Conservation (phyloP, 2,888 invertebrate genomes). For the Caenorhabditis panamensis region DNA sequence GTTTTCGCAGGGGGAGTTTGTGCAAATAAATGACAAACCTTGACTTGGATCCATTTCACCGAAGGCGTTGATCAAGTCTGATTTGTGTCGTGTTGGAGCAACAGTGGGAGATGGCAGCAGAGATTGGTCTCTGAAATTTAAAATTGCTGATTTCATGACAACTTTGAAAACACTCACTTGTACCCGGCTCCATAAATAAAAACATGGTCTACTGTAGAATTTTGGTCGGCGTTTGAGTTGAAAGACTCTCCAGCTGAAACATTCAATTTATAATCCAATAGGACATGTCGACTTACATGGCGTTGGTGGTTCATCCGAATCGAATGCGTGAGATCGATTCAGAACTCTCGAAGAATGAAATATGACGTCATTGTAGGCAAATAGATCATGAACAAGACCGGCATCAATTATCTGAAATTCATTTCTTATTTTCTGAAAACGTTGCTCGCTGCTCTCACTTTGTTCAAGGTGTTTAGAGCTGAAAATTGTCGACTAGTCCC, state of each 20-base stretch:
- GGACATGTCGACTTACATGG: slow-evolving; percentile 51
- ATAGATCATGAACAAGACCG: slow-evolving; percentile 83
- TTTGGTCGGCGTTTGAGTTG: slow-evolving; percentile 72
- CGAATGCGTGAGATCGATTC: slow-evolving; percentile 76
- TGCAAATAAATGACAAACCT: slow-evolving; percentile 58
- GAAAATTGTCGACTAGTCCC: slow-evolving; percentile 85
- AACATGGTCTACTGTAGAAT: slow-evolving; percentile 75
- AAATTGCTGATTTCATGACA: no score
- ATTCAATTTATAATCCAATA: not conserved
- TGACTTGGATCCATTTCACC: slow-evolving; percentile 78
- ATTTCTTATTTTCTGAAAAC: no score
- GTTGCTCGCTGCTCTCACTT: no score
- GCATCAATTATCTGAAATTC: slow-evolving; percentile 83
- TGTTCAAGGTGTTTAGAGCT: slow-evolving; percentile 85
- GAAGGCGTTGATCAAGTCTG: slow-evolving; percentile 76
- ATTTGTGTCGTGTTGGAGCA: slow-evolving; percentile 68
- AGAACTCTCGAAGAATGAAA: slow-evolving; percentile 80
- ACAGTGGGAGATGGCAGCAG: slow-evolving; percentile 68
- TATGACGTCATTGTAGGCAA: slow-evolving; percentile 72
- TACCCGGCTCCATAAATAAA: slow-evolving; percentile 73
- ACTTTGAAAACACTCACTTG: slow-evolving; percentile 30
- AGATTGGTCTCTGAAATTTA: slow-evolving; percentile 61
- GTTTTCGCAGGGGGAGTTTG: slow-evolving; percentile 18
- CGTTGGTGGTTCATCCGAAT: slow-evolving; percentile 70
- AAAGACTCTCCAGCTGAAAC: slow-evolving; percentile 66